phyloP scores from a whole-genome alignment of 1,140 invertebrate genomes.

The Papilio machaon region DNA sequence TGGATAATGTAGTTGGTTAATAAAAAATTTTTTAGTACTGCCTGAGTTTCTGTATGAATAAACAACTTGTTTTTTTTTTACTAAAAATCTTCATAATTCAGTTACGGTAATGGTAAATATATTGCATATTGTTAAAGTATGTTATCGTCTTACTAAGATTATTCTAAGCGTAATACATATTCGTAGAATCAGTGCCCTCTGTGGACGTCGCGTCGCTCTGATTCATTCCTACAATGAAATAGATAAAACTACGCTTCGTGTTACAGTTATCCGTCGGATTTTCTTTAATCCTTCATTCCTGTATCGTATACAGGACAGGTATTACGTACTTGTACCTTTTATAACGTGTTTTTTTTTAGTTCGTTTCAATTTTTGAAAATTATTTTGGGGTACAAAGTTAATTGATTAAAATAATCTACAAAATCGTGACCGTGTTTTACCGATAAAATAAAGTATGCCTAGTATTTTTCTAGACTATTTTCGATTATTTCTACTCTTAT shows the following conservation, averaged over 20 bases:
- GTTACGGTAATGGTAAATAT: neutral
- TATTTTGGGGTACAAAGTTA: neutral
- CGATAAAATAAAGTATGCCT: neutral
- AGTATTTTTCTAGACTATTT: neutral
- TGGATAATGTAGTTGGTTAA: no score
- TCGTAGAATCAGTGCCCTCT: neutral
- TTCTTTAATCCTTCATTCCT: slow-evolving; percentile 29
- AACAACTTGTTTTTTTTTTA: no score
- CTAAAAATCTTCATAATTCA: no score
- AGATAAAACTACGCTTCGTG: slow-evolving; percentile 5
- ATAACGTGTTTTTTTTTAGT: neutral
- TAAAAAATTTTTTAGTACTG: no score
- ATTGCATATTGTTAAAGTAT: neutral
- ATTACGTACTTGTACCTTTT: neutral
- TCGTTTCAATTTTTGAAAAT: neutral
- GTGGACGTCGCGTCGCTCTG: neutral
- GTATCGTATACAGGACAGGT: slow-evolving; percentile 28
- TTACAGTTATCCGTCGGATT: slow-evolving; percentile 26
- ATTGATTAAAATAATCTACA: neutral
- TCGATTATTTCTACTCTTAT: neutral
- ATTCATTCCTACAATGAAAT: neutral
- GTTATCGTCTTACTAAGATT: neutral
- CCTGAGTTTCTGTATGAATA: no score
- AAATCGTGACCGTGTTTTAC: neutral
- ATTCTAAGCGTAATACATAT: neutral